Conservation (phyloP, 2,797 vertebrate species). For the Pseudocheirus occidentalis region DNA sequence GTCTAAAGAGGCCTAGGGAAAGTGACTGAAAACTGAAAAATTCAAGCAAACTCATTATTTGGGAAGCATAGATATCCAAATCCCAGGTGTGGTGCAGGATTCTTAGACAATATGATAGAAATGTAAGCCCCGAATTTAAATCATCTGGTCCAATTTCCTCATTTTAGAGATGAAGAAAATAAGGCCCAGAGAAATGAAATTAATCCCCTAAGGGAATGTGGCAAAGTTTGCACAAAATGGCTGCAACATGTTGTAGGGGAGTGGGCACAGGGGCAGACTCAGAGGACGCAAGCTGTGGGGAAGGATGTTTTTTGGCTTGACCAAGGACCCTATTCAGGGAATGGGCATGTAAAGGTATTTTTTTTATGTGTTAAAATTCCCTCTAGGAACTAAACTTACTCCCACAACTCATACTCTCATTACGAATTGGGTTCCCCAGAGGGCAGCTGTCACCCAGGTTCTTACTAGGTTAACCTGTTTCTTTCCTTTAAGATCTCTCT, state of each 20-base stretch:
- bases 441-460: neutral
- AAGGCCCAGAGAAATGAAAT: neutral
- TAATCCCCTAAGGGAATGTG: neutral
- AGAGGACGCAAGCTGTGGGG: neutral
- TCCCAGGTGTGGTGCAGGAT: neutral
- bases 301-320: neutral
- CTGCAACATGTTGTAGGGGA: neutral
- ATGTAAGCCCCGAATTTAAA: neutral
- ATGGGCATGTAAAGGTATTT: neutral
- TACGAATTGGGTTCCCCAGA: neutral
- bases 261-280: neutral
- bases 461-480: too few species aligned
- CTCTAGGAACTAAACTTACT: neutral
- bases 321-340: neutral
- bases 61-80: constrained; percentile 45
- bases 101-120: constrained; percentile 6
- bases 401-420: neutral
- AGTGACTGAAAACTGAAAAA: constrained; percentile 42
- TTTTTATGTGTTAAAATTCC: neutral
- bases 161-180: neutral
- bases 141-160: neutral
- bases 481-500: neutral
- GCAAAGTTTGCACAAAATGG: neutral
- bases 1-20: constrained; percentile 27
- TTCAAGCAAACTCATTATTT: constrained; percentile 33